Percentiles rank a stretch among this genome's conserved stretches.
Conservation (phyloP, 2,797 vertebrate genomes). For the Falco novaeseelandiae region DNA sequence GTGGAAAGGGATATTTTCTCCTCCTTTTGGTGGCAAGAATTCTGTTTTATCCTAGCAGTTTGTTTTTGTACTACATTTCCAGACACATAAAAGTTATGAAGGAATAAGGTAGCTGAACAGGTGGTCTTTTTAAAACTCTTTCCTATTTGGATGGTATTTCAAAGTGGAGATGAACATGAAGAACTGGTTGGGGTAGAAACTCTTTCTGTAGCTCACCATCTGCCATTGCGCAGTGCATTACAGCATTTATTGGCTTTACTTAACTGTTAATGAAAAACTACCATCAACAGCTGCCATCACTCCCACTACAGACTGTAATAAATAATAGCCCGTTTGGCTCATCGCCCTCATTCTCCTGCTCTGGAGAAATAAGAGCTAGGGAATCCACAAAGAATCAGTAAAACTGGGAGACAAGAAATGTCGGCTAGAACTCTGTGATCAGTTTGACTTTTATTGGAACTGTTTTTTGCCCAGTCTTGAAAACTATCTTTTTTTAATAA, state of each 20-base stretch:
- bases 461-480: not conserved
- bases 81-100: not conserved
- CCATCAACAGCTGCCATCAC: constrained; percentile 52
- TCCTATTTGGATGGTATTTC: not conserved
- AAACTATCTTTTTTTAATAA: not conserved
- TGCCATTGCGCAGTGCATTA: not conserved
- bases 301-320: constrained; percentile 34
- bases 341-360: not conserved
- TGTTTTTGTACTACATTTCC: not conserved
- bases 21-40: not conserved
- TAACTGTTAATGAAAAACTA: constrained; percentile 40
- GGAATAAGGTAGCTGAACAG: not conserved
- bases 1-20: not conserved
- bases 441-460: not conserved
- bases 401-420: not conserved
- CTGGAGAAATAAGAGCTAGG: not conserved
- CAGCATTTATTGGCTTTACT: constrained; percentile 9
- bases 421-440: not conserved
- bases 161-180: not conserved
- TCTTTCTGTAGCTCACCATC: not conserved
- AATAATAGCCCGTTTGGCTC: constrained; percentile 27
- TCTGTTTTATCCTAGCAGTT: not conserved
- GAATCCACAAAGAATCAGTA: not conserved
- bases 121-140: not conserved
- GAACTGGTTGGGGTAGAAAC: not conserved